Evolutionary conservation across 2,797 vertebrate species (phyloP).

Genomic region (Ptychadena robeensis): DNA sequence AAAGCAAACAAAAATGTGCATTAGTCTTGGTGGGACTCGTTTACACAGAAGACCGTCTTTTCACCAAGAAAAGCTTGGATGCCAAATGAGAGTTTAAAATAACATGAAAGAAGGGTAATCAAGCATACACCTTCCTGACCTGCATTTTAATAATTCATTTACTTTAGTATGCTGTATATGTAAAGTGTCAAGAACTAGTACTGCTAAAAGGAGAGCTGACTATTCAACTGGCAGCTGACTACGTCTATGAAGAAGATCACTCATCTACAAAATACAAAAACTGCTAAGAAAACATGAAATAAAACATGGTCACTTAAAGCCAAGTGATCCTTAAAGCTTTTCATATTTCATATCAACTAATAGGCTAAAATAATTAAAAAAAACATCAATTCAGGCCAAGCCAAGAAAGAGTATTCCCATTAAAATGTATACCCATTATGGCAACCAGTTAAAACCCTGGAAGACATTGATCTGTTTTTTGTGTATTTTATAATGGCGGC

Average conservation of each 20-base stretch:
- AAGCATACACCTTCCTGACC: conserved; percentile 19
- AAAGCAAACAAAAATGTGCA: not conserved
- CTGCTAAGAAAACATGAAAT: not conserved
- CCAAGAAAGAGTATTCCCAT: too few relatives aligned
- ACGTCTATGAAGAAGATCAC: not conserved
- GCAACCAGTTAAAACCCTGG: too few relatives aligned
- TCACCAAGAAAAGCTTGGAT: not conserved
- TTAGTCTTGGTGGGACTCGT: not conserved
- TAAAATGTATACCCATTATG: too few relatives aligned
- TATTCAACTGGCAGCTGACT: not conserved
- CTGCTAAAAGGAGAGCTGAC: not conserved
- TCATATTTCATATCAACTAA: too few relatives aligned
- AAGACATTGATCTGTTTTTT: too few relatives aligned
- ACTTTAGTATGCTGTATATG: not conserved
- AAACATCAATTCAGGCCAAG: too few relatives aligned
- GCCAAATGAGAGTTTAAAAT: not conserved
- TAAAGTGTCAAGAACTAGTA: not conserved
- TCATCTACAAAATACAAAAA: not conserved
- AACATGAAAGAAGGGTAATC: not conserved
- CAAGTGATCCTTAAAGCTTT: not conserved
- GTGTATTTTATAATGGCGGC: too few relatives aligned
- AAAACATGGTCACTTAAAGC: not conserved
- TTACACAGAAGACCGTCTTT: not conserved
- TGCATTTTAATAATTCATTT: conserved; percentile 30
- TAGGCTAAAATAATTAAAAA: too few relatives aligned